phyloP scores from a whole-genome alignment of 2,797 vertebrate species.

The Lagorchestes hirsutus region DNA sequence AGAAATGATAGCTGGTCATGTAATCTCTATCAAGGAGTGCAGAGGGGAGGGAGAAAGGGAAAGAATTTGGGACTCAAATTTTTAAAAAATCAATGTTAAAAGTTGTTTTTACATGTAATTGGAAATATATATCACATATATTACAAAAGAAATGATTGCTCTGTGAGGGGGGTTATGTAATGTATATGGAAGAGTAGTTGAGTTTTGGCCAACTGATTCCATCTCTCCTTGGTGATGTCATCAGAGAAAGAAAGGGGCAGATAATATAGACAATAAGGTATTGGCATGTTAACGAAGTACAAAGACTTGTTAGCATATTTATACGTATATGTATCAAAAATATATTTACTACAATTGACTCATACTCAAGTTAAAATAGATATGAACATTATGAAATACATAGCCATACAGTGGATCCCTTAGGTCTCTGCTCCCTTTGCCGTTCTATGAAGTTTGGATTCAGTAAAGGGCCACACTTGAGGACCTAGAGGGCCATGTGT shows the following conservation, averaged over 20 bases:
- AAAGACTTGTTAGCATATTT: neutral
- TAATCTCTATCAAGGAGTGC: neutral
- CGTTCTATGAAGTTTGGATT: no score
- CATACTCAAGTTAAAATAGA: neutral
- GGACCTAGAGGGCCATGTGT: no score
- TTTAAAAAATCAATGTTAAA: neutral
- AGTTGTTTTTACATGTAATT: neutral
- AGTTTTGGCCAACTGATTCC: neutral
- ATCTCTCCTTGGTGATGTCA: neutral
- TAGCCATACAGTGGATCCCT: neutral
- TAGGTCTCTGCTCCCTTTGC: slow-evolving; percentile 27
- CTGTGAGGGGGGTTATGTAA: neutral
- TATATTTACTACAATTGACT: neutral
- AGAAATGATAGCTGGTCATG: neutral
- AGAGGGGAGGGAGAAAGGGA: neutral
- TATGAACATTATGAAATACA: neutral
- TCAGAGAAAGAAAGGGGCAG: neutral
- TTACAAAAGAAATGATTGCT: neutral
- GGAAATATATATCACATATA: neutral
- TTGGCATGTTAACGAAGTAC: neutral
- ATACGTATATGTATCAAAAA: neutral
- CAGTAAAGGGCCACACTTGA: no score
- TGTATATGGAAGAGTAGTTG: neutral
- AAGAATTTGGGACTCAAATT: neutral
- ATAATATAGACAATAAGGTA: neutral